Conservation (phyloP, 2,888 invertebrate species). For the Cenopis cana region DNA sequence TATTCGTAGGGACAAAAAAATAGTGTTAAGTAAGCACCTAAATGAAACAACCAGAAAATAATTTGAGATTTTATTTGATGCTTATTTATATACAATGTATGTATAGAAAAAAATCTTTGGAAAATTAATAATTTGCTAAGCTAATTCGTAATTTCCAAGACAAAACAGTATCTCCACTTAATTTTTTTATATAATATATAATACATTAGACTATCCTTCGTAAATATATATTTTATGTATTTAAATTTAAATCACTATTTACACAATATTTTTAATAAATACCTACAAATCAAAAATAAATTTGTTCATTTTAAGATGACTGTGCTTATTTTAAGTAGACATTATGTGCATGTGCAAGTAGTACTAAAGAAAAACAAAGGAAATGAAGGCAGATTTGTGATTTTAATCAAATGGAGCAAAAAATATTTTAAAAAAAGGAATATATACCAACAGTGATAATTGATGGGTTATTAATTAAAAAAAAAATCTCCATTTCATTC, state of each 20-base stretch:
- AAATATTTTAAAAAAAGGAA: too few relatives aligned
- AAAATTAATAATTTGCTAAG: slow-evolving; percentile 28
- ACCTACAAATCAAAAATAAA: not conserved
- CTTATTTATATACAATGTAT: slow-evolving; percentile 32
- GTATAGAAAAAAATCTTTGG: slow-evolving; percentile 37
- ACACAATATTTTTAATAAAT: slow-evolving; percentile 9
- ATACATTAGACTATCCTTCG: not conserved
- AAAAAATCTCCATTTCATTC: not conserved
- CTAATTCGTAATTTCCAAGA: slow-evolving; percentile 35
- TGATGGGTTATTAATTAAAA: too few relatives aligned
- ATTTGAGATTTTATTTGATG: slow-evolving; percentile 40
- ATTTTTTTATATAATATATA: not conserved
- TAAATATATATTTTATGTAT: too few relatives aligned
- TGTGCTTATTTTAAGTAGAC: slow-evolving; percentile 1
- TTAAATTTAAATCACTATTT: slow-evolving; percentile 3
- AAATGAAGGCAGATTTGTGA: too few relatives aligned
- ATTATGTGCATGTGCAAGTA: slow-evolving; percentile 1
- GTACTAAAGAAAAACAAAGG: too few relatives aligned
- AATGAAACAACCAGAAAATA: slow-evolving; percentile 21
- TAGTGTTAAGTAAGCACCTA: not conserved
- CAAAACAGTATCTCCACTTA: slow-evolving; percentile 7
- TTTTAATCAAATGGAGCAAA: too few relatives aligned
- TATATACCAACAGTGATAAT: too few relatives aligned
- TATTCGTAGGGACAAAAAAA: too few relatives aligned
- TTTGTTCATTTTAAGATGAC: not conserved